These are phyloP conservation scores for Pentamera pediparva DNA, from an alignment of 53 echinoderm and acorn worm genomes.

Conservation along the genomic window DNA sequence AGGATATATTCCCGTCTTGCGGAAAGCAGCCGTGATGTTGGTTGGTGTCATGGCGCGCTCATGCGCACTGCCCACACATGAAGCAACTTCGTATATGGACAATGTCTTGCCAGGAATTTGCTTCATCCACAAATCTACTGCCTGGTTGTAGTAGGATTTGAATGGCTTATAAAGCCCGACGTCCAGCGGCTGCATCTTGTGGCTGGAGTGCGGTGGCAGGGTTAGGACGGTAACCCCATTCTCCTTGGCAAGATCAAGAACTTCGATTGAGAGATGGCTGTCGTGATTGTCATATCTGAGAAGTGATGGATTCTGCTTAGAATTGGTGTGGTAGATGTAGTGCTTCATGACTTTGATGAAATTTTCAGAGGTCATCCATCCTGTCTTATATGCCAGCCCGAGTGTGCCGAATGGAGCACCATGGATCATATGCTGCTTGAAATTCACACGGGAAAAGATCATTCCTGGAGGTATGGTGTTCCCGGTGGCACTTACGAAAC, in stretches of 20 bases:
- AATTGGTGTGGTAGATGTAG: slow-evolving; percentile 17
- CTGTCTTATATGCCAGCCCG: slow-evolving; percentile 35
- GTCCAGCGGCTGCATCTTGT: slow-evolving; percentile 16
- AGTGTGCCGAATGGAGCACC: slow-evolving; percentile 38
- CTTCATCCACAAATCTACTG: slow-evolving; percentile 11
- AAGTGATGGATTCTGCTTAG: neutral
- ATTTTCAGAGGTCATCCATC: slow-evolving; percentile 39
- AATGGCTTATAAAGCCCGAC: slow-evolving; percentile 8
- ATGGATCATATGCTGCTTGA: slow-evolving; percentile 29
- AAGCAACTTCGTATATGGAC: slow-evolving; percentile 14
- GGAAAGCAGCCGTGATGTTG: slow-evolving; percentile 1
- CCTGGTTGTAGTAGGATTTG: neutral
- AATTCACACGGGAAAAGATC: slow-evolving; percentile 44
- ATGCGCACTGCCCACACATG: neutral
- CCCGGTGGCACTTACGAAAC: neutral
- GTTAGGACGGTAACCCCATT: neutral
- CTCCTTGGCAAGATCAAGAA: neutral
- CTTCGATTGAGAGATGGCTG: neutral
- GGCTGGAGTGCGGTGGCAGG: neutral
- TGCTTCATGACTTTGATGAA: slow-evolving; percentile 32
- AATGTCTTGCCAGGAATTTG: slow-evolving; percentile 12
- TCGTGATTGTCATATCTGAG: slow-evolving; percentile 12
- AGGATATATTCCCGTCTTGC: slow-evolving; percentile 23
- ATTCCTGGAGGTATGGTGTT: neutral
- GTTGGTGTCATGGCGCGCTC: neutral